A percentile compares a stretch with the other conserved stretches of the same genome.
phyloP scores from a whole-genome alignment of 1,140 invertebrate species.

The Drusus annulatus region DNA sequence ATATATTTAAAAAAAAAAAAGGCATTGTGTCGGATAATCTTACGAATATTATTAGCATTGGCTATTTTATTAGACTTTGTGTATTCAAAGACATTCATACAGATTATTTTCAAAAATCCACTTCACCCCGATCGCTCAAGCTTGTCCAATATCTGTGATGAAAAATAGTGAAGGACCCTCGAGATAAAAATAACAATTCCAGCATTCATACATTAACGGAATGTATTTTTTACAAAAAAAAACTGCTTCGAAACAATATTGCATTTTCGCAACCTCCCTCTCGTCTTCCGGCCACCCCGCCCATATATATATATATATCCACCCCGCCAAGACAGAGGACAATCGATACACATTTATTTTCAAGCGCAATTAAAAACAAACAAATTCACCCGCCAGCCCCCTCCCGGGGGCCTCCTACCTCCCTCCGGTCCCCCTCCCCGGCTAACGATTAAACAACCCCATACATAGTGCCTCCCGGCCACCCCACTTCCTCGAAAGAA shows the following conservation, averaged over 20 bases:
- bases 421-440: background rate
- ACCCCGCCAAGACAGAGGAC: slow-evolving; percentile 26
- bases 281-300: background rate
- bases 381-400: slow-evolving; percentile 26
- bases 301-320: no score
- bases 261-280: background rate
- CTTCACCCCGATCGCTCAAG: no score
- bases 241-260: background rate
- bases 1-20: no score
- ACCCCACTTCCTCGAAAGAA: slow-evolving; percentile 19
- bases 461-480: slow-evolving; percentile 1
- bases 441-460: slow-evolving; percentile 52
- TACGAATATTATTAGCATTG: no score
- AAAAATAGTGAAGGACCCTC: no score
- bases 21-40: no score
- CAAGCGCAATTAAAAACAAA: slow-evolving; percentile 50
- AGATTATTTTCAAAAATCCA: no score
- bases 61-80: no score
- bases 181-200: no score
- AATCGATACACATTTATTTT: slow-evolving; percentile 47
- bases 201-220: no score
- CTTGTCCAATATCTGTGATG: no score
- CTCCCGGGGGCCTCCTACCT: background rate
- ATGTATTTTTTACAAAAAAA: background rate
- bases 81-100: no score